Conservation (phyloP, 2,113 vertebrate genomes). For the Colinus virginianus region DNA sequence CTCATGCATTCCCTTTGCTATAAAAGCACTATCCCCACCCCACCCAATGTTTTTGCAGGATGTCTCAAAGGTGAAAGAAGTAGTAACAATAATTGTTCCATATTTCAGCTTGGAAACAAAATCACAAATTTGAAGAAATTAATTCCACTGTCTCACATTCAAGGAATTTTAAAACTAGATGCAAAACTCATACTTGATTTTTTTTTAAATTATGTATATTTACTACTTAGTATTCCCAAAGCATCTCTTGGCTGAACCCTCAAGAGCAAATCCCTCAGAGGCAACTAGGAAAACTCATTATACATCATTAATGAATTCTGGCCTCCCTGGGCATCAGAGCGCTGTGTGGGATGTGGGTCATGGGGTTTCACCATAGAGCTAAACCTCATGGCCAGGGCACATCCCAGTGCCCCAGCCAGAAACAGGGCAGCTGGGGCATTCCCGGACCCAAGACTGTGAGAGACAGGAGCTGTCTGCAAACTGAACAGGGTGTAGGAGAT, state of each 20-base stretch:
- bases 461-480: neutral
- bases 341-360: fast-evolving
- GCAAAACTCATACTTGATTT: neutral
- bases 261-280: neutral
- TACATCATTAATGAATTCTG: neutral
- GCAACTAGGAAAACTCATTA: neutral
- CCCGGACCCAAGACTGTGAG: fast-evolving
- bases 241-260: neutral
- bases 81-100: neutral
- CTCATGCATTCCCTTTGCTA: neutral
- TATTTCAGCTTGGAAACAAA: neutral
- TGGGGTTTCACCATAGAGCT: neutral
- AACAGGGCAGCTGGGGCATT: neutral
- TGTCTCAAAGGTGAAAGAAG: neutral
- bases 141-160: neutral
- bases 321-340: neutral
- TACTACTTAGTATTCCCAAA: neutral
- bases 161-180: neutral
- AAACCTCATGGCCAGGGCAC: neutral
- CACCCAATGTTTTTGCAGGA: neutral
- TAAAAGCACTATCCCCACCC: neutral
- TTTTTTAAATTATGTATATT: neutral
- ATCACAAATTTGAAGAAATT: neutral
- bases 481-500: neutral
- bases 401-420: neutral